Percentiles rank a stretch among this genome's conserved stretches.
These are phyloP conservation scores for Microctonus hyperodae DNA, from an alignment of 2,888 invertebrate genomes.

Conservation along the genomic window DNA sequence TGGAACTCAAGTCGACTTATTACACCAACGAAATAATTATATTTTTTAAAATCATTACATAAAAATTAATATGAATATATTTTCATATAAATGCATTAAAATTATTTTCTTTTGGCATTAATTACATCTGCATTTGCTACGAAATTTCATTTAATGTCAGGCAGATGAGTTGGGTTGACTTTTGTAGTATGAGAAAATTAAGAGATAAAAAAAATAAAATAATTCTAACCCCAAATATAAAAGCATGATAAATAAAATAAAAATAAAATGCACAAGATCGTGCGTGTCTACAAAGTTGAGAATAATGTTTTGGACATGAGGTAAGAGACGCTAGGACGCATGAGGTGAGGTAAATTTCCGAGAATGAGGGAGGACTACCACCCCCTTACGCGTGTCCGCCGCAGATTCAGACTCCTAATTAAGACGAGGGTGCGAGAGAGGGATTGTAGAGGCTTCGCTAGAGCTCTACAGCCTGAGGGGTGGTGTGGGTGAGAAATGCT, in stretches of 20 bases:
- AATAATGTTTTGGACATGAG: constrained; percentile 63
- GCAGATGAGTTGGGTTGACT: constrained; percentile 38
- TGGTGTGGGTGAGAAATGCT: constrained; percentile 28
- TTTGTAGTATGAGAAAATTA: constrained; percentile 15
- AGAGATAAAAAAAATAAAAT: constrained; percentile 2
- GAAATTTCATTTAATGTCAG: constrained; percentile 33
- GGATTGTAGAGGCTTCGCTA: constrained; percentile 55
- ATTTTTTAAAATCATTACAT: not conserved
- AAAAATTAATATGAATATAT: not conserved
- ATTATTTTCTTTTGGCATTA: constrained; percentile 3
- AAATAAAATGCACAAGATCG: constrained; percentile 28
- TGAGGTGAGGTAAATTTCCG: constrained; percentile 4
- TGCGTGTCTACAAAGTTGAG: constrained; percentile 52
- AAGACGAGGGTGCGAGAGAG: constrained; percentile 72
- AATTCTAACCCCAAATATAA: not conserved
- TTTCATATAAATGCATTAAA: not conserved
- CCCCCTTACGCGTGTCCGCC: constrained; percentile 75
- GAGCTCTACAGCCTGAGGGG: constrained; percentile 44
- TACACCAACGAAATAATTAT: constrained; percentile 12
- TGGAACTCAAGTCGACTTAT: constrained; percentile 22
- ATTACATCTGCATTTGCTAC: constrained; percentile 19
- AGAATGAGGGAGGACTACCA: constrained; percentile 31
- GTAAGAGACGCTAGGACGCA: constrained; percentile 41
- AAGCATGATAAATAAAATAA: constrained; percentile 26
- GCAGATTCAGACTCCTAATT: constrained; percentile 87